Evolutionary conservation across 2,888 invertebrate species (phyloP).

Genomic region (Tridacna gigas): DNA sequence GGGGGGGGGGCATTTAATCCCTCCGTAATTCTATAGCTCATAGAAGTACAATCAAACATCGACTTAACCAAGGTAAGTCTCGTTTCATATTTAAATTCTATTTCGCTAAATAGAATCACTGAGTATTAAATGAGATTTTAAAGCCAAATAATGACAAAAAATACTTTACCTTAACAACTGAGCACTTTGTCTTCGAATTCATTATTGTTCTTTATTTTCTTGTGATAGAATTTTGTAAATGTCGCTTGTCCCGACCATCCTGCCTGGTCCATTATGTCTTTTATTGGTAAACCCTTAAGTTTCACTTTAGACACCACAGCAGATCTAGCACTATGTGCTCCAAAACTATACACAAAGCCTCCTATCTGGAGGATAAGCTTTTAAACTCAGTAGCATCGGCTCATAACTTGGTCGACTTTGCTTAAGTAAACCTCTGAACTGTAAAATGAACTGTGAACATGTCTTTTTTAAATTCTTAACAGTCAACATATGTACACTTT

Average conservation of each 20-base stretch:
- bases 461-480: conserved; percentile 34
- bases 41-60: too few species aligned
- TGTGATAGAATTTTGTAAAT: too few species aligned
- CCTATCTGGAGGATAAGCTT: conserved; percentile 23
- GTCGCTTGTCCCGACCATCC: too few species aligned
- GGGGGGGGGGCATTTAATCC: too few species aligned
- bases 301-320: not conserved
- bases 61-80: too few species aligned
- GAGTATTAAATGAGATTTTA: too few species aligned
- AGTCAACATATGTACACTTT: conserved; percentile 36
- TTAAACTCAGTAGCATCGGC: not conserved
- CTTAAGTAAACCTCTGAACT: conserved; percentile 2
- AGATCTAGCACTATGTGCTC: conserved; percentile 17
- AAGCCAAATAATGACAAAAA: too few species aligned
- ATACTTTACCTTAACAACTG: not conserved
- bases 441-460: conserved; percentile 8
- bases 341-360: conserved; percentile 21
- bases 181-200: not conserved
- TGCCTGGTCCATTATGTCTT: too few species aligned
- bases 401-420: conserved; percentile 24
- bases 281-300: too few species aligned
- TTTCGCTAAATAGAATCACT: too few species aligned
- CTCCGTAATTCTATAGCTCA: too few species aligned
- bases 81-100: too few species aligned
- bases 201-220: not conserved